Conservation (phyloP, 2,888 invertebrate species). For the Linyphia triangularis region DNA sequence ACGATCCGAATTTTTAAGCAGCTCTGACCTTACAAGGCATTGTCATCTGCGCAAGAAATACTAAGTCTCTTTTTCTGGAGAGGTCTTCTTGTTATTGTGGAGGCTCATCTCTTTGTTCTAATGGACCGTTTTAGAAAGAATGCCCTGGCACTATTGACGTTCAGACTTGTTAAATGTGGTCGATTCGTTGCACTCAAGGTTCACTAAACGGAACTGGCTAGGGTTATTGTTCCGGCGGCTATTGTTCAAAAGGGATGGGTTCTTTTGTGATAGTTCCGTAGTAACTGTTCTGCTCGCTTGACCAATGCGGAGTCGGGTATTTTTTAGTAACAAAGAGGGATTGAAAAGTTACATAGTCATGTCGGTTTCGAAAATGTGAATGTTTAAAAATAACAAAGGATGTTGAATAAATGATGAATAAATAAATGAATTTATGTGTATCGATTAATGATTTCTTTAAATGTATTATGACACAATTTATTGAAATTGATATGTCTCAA, state of each 20-base stretch:
- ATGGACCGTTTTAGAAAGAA: neutral
- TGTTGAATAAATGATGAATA: too few species aligned
- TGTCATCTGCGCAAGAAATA: too few species aligned
- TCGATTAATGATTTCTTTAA: too few species aligned
- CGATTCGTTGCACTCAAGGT: neutral
- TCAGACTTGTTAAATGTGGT: neutral
- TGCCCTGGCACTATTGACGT: neutral
- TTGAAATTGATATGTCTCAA: too few species aligned
- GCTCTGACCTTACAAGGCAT: constrained; percentile 17
- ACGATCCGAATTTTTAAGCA: neutral
- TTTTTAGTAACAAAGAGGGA: too few species aligned
- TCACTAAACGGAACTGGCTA: constrained; percentile 9
- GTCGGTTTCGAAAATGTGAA: too few species aligned
- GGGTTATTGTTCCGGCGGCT: neutral
- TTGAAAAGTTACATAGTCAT: too few species aligned
- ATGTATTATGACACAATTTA: too few species aligned
- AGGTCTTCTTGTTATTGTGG: neutral
- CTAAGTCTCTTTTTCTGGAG: neutral
- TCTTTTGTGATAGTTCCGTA: neutral
- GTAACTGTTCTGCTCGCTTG: neutral
- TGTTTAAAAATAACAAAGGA: too few species aligned
- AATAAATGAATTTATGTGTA: too few species aligned
- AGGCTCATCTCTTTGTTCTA: constrained; percentile 2
- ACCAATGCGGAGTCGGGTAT: too few species aligned
- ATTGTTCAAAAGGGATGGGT: neutral